Conservation (phyloP, 2,888 invertebrate species). For the Cyclophora punctaria region DNA sequence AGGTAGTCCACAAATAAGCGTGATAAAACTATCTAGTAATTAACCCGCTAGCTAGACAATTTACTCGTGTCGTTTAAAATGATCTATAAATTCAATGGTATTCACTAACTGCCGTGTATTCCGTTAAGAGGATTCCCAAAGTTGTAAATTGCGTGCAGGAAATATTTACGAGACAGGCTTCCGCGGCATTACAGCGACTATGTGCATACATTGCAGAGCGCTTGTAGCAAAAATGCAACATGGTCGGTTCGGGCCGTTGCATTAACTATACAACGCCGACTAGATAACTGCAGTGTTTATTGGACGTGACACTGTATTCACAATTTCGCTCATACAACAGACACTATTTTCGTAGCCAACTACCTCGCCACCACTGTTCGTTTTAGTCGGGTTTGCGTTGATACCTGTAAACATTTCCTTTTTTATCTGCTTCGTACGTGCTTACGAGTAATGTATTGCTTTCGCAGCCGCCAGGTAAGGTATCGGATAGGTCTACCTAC, state of each 20-base stretch:
- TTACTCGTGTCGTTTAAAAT: not conserved
- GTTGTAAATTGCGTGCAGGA: slow-evolving; percentile 69
- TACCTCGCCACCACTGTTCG: no score
- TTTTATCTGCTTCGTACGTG: no score
- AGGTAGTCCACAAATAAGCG: no score
- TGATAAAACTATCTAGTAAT: no score
- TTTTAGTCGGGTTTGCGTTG: no score
- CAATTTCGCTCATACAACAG: slow-evolving; percentile 22
- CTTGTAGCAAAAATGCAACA: slow-evolving; percentile 61
- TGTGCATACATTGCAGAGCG: slow-evolving; percentile 53
- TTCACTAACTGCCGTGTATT: slow-evolving; percentile 67
- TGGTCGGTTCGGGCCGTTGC: slow-evolving; percentile 22
- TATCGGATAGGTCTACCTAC: no score
- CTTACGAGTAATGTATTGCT: no score
- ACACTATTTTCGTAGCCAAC: no score
- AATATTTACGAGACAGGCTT: slow-evolving; percentile 72
- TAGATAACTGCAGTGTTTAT: slow-evolving; percentile 41
- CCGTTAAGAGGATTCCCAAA: slow-evolving; percentile 71
- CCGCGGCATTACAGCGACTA: slow-evolving; percentile 62
- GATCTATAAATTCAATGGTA: slow-evolving; percentile 40
- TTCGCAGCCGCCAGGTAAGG: no score
- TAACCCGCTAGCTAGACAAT: no score
- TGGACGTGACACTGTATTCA: slow-evolving; percentile 29
- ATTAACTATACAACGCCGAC: slow-evolving; percentile 35
- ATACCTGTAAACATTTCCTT: no score